Base-by-base conservation (phyloP, 2,797 vertebrate species). In the Anomalospiza imberbis region DNA sequence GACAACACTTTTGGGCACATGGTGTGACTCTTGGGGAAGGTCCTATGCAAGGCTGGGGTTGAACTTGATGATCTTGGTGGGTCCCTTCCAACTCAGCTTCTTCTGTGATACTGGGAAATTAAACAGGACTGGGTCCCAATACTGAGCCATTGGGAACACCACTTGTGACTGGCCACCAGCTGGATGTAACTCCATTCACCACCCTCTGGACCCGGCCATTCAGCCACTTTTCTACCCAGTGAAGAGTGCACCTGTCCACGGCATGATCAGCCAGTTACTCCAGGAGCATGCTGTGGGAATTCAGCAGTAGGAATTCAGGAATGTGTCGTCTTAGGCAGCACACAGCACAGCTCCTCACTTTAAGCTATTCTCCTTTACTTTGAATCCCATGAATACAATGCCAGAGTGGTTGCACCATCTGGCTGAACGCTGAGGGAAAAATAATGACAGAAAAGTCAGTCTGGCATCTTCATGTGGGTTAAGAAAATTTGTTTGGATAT, bases 401-500 rank as follows among this genome's bases (percentile, higher is more conserved):
- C 36, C 75, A 89, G 50, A 74, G 28, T 9, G n/a, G 44, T 34
- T 12, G 8, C 28, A 47, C 13, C 0, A 2, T 40, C 47, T 66
- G 54, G 60, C 60, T 80, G 65, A 57, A 81, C 0, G 2, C 31
- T 3, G 9, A 60, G 13, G 24, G 74, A 66, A 93, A 85, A 74
- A 50, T 10, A 79, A 60, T 6, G 36, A 47, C 20, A 70, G 62
- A 88, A 94, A 91, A 28, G 29, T 10, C 48, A 77, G 61, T 9
- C 55, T 70, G 60, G 66, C 44, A 73, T 63, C 55, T 60, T 78
- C 36, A 50, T 53, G 55, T 55, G 17, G 31, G 71, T 86, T 88
- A 84, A 74, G 82, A 82, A 82, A 85, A 94, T 72, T 51, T 93
- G 65, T 80, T 85, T 79, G 76, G 26, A 54, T 79, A 20, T 79